Percentiles rank a stretch among this genome's conserved stretches.
phyloP scores from a whole-genome alignment of 2,888 invertebrate genomes.

The Nephrotoma flavescens region DNA sequence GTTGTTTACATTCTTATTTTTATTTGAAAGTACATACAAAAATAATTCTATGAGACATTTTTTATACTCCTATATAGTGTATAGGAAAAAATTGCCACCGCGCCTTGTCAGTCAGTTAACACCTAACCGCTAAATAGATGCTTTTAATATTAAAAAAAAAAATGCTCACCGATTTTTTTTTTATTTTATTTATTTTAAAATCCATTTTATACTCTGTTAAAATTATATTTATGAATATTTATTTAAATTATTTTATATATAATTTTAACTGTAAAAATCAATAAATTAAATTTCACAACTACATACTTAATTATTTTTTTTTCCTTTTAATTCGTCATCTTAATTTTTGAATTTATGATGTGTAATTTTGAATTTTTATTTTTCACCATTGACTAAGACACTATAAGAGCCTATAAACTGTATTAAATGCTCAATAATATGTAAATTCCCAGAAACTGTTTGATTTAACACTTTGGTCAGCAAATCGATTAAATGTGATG shows the following conservation, averaged over 20 bases:
- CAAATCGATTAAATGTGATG: too few species aligned
- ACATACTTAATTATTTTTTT: not conserved
- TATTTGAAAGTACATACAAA: not conserved
- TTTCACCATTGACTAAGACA: not conserved
- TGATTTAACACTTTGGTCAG: not conserved
- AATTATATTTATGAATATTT: not conserved
- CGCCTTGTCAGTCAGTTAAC: slow-evolving; percentile 28
- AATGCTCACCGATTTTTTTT: not conserved
- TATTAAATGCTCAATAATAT: not conserved
- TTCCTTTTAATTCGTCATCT: not conserved
- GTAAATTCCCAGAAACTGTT: not conserved
- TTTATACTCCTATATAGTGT: too few species aligned
- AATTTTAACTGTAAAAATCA: not conserved
- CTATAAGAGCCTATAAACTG: not conserved
- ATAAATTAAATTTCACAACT: not conserved
- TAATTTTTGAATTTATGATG: not conserved
- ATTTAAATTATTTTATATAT: not conserved
- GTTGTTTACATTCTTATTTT: not conserved
- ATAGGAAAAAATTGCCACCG: slow-evolving; percentile 21
- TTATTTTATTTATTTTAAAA: not conserved
- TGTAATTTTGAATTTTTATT: not conserved
- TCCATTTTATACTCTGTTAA: not conserved
- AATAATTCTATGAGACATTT: not conserved
- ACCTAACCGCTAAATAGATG: slow-evolving; percentile 18
- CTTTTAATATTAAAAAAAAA: slow-evolving; percentile 1